Percentiles rank a stretch among this genome's conserved stretches.
Conservation (phyloP, 1,140 invertebrate species). For the Drosophila guanche region DNA sequence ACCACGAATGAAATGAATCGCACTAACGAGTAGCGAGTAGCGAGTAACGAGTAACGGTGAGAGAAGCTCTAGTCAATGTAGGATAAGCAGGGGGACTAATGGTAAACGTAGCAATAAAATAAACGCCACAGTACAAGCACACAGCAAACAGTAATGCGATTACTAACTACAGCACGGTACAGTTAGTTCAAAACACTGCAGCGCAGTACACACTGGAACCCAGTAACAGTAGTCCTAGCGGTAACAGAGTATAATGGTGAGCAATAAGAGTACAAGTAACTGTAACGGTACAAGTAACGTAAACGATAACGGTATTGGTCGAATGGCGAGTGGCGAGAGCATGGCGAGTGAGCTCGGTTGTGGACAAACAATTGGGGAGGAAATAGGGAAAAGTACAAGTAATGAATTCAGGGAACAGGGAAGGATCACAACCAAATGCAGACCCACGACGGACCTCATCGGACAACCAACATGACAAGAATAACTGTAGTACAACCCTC, state of each 20-base stretch:
- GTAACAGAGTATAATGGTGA: conserved; percentile 31
- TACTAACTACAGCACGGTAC: no score
- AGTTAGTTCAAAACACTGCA: no score
- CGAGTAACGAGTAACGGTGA: no score
- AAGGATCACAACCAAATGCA: conserved; percentile 5
- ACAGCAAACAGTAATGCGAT: no score
- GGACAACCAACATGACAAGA: neutral
- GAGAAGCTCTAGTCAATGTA: no score
- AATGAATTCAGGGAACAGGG: neutral
- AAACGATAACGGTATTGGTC: conserved; percentile 28
- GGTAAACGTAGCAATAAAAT: no score
- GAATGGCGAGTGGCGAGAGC: neutral
- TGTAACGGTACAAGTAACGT: conserved; percentile 46
- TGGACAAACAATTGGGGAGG: neutral
- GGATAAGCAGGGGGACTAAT: no score
- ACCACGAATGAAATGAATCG: no score
- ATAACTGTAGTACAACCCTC: conserved; percentile 1
- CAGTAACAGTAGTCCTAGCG: no score
- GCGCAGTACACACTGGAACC: no score
- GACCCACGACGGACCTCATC: conserved; percentile 30
- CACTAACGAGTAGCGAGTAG: no score
- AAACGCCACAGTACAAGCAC: no score
- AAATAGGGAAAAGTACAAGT: neutral
- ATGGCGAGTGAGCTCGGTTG: neutral
- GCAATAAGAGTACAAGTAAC: conserved; percentile 45